These are phyloP conservation scores for Linepithema humile DNA, from an alignment of 1,140 invertebrate genomes.

Conservation along the genomic window DNA sequence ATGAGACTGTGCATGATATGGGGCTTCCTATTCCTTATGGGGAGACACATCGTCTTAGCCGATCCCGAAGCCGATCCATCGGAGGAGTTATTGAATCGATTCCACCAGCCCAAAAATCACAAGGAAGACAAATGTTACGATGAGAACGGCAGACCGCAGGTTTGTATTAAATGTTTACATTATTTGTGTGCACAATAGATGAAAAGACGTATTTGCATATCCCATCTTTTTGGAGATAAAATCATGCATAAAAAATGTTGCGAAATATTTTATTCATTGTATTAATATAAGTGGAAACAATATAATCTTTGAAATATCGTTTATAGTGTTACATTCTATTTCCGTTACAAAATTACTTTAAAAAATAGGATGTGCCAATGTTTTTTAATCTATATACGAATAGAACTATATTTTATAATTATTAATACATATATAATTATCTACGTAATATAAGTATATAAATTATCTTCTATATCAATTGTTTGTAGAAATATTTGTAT, in stretches of 20 bases:
- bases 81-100: constrained; percentile 72
- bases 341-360: too few relatives aligned
- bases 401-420: too few relatives aligned
- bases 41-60: constrained; percentile 61
- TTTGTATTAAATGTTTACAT: constrained; percentile 62
- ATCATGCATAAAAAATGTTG: background rate
- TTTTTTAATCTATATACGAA: too few relatives aligned
- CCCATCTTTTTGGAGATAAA: background rate
- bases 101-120: constrained; percentile 69
- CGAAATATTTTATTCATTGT: background rate
- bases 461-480: too few relatives aligned
- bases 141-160: constrained; percentile 78
- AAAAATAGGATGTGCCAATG: too few relatives aligned
- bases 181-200: background rate
- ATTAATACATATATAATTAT: too few relatives aligned
- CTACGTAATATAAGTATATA: too few relatives aligned
- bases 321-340: too few relatives aligned
- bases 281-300: background rate
- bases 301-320: too few relatives aligned
- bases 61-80: constrained; percentile 76
- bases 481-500: too few relatives aligned
- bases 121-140: constrained; percentile 82
- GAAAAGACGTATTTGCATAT: background rate
- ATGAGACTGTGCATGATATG: constrained; percentile 14
- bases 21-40: constrained; percentile 28